Evolutionary conservation across 2,888 invertebrate species (phyloP), one percentile per base, ranked within the genome.

Genomic region (Diloba caeruleocephala): DNA sequence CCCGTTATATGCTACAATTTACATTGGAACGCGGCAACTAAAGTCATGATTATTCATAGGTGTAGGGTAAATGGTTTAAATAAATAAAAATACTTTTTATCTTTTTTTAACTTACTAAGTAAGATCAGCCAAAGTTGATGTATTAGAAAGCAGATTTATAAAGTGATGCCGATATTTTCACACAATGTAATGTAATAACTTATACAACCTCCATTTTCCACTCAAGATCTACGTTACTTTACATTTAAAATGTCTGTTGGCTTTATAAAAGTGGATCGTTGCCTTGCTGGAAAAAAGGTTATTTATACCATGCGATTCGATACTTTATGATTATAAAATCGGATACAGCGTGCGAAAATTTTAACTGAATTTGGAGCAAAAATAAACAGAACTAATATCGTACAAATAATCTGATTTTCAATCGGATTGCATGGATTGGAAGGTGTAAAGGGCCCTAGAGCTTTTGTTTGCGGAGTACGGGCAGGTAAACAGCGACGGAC

Each of bases 401-500:
- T 2, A 7, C 1, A 2, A 9, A 7, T 14, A 10, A 2, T 37
- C 14, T n/a, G n/a, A 25, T 25, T 37, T 6, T 9, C 7, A 3
- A 39, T 43, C 33, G 25, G 25, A 9, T 21, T 6, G 8, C 6
- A 3, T 9, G 8, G 6, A 9, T 54, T 49, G 54, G 37, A 29
- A 44, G 50, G 34, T 54, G 28, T 53, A 26, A 52, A 45, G 38
- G 26, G 13, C 10, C 28, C 41, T 34, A 21, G 34, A 38, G 56
- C 61, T 62, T 69, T 78, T 81, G 76, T 80, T 81, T 80, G 76
- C 75, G 69, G 54, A 75, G 74, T 66, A 65, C 56, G 61, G 74
- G 48, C 85, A 83, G 84, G 85, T 82, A 86, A 84, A 82, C 83
- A 80, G 78, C n/a, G 78, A 71, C 74, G 76, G 73, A 76, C 79